Base-by-base conservation (phyloP, 2,888 invertebrate species). In the Euplexia lucipara region DNA sequence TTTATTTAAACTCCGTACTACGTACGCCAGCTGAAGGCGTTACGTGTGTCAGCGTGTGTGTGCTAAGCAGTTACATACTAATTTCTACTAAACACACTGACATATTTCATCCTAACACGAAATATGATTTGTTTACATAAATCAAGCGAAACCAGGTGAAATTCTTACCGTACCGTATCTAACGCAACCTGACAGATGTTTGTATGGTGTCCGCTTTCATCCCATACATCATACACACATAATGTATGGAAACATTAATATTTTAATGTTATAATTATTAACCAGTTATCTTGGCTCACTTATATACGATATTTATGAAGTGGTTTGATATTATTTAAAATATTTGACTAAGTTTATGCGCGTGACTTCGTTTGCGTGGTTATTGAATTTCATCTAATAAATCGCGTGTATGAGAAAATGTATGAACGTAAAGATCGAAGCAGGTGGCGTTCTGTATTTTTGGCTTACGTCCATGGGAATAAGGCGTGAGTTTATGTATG, bases 241-340 rank as follows among this genome's bases (percentile, higher is more conserved):
- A 67, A 83, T 78, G 65, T 73, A 83, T 83, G 59, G 72, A 47
- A n/a, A 57, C 37, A 58, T 69, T 77, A 79, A 76, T 83, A 83
- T 83, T 81, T 74, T 81, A 83, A 83, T 82, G 74, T 69, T 65
- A 72, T 75, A 69, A 78, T 77, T 79, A 74, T 74, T 75, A 74
- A 74, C 73, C 57, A 63, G 75, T 75, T 75, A 70, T 58, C 22
- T 74, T 53, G 60, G 30, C 44, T 60, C 57, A 57, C 32, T 56
- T 64, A 61, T 69, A 64, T 64, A 75, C 54, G 44, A 74, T 70
- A 20, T 69, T 70, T 69, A 47, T 75, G 18, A 53, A 74, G 60
- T 60, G 26, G 52, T 69, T 64, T 34, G 37, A 49, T 69, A 63
- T 44, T 9, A 53, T 74, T 69, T 60, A 1, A 37, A 53, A 32